These are phyloP conservation scores for Hylomyscus alleni DNA, from an alignment of 2,797 vertebrate genomes.

Conservation along the genomic window DNA sequence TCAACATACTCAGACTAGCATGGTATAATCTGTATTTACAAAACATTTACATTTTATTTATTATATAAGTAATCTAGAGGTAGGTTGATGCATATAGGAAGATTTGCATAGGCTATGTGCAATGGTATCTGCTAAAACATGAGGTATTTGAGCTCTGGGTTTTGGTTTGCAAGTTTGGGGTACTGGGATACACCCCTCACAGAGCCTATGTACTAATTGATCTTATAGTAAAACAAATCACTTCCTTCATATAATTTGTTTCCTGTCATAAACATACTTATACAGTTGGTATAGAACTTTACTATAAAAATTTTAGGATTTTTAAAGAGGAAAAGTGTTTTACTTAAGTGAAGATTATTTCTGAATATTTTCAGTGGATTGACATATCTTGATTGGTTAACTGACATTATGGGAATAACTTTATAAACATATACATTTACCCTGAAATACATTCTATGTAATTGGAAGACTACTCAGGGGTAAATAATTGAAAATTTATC, in stretches of 20 bases:
- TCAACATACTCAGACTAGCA: background rate
- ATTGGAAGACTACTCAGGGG: background rate
- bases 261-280: background rate
- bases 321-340: conserved; percentile 15
- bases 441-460: background rate
- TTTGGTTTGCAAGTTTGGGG: accelerated
- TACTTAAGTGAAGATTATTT: background rate
- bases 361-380: background rate
- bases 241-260: background rate
- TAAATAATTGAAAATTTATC: conserved; percentile 56
- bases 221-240: background rate
- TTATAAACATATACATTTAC: background rate
- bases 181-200: accelerated
- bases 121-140: accelerated
- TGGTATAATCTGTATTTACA: background rate
- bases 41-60: no score
- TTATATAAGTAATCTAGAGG: no score
- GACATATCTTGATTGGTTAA: background rate
- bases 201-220: no score
- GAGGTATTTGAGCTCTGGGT: no score
- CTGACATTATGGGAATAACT: background rate
- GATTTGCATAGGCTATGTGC: background rate
- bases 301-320: background rate
- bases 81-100: background rate
- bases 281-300: accelerated